Percentiles rank a stretch among this genome's conserved stretches.
Conservation (phyloP, 2,888 invertebrate species). For the Amitus sp. region DNA sequence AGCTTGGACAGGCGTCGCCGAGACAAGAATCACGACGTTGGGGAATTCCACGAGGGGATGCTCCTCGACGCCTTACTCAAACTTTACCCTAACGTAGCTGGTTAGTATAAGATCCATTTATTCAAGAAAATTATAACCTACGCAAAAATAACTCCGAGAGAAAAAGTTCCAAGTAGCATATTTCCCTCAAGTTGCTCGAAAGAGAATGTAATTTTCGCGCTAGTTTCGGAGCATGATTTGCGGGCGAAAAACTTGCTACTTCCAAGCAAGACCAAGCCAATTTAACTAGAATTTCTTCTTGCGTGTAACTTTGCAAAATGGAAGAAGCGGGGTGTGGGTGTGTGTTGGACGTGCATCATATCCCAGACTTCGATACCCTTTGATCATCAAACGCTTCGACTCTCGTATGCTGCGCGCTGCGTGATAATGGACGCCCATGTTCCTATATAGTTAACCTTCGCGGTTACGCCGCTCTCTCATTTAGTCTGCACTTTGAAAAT, state of each 20-base stretch:
- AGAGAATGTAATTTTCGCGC: too few species aligned
- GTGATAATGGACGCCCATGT: conserved; percentile 11
- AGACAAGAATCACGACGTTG: conserved; percentile 70
- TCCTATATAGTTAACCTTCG: conserved; percentile 11
- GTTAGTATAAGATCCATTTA: conserved; percentile 55
- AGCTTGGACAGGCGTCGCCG: conserved; percentile 67
- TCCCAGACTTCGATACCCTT: conserved; percentile 11
- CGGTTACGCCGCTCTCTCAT: conserved; percentile 10
- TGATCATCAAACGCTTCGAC: conserved; percentile 15
- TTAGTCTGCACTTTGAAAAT: conserved; percentile 2
- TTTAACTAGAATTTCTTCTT: conserved; percentile 9
- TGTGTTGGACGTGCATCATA: background rate
- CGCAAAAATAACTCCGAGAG: too few species aligned
- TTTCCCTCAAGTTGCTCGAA: background rate
- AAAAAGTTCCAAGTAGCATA: too few species aligned
- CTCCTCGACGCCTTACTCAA: conserved; percentile 78
- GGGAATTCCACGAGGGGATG: conserved; percentile 85
- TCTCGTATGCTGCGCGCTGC: conserved; percentile 2
- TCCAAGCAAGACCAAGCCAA: background rate
- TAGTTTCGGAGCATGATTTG: too few species aligned
- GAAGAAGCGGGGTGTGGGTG: background rate
- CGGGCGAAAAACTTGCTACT: background rate
- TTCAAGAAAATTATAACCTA: background rate
- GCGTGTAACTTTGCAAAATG: conserved; percentile 1
- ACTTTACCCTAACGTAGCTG: conserved; percentile 78